Evolutionary conservation across 2,888 invertebrate genomes (phyloP), one percentile per base, ranked within the genome.

Genomic region (Odontocerum albicorne): DNA sequence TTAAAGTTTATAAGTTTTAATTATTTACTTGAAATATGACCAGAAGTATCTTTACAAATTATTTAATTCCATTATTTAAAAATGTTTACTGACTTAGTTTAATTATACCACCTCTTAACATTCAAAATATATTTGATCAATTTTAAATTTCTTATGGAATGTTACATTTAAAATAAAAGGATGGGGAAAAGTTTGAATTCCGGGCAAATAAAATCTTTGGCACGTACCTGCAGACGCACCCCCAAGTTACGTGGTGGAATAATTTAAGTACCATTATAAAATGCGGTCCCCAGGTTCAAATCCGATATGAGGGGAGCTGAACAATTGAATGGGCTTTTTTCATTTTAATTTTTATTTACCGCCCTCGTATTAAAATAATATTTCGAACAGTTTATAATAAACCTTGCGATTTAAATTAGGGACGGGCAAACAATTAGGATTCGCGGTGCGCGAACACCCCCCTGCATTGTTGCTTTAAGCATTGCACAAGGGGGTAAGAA

Each of bases 311-410:
- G 45, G 49, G 47, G 51, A 32, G 38, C 49, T 40, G 44, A 52
- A 56, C 22, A 12, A 15, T n/a, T 3, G 13, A 51, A 33, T 49
- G 20, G 27, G 22, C 36, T 22, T 46, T 42, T 52, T 55, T 59
- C 10, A 17, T 44, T 20, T 60, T 61, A 56, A 56, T 58, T 58
- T 61, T 58, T 59, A 55, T 58, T 59, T 54, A 59, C 58, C 58
- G 53, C 56, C 58, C 46, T 36, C 51, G 22, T 56, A 61, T 59
- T 58, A 58, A 61, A 61, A 61, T 61, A 61, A 61, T 59, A 58
- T 61, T 61, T 58, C 56, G 40, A 55, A 59, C 53, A 58, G 56
- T 59, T 61, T 58, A 58, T 58, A 50, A 58, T 59, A 50, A 46
- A 56, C 47, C 57, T 45, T 33, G 38, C 42, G 47, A 46, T 49